These are phyloP conservation scores for Seladonia tumulorum DNA, from an alignment of 2,888 invertebrate genomes.

Conservation along the genomic window DNA sequence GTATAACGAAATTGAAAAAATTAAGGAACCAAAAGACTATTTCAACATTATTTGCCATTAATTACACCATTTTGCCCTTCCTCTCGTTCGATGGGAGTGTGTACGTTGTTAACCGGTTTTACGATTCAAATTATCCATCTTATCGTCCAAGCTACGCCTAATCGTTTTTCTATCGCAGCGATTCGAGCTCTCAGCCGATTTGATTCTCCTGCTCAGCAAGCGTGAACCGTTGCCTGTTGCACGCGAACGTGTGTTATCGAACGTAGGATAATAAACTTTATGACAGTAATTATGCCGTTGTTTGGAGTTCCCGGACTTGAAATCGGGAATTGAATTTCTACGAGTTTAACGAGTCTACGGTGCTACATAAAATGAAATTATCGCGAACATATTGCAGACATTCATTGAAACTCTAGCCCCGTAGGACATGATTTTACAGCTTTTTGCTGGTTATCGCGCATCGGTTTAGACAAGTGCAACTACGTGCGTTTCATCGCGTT, in stretches of 20 bases:
- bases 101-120: background rate
- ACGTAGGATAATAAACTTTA: conserved; percentile 3
- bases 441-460: background rate
- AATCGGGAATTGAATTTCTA: conserved; percentile 8
- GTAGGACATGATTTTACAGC: background rate
- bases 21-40: too few species aligned
- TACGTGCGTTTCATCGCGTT: background rate
- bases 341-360: conserved; percentile 6
- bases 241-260: background rate
- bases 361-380: background rate
- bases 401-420: background rate
- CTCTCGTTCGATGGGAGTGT: too few species aligned
- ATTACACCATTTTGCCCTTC: background rate
- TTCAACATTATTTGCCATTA: background rate
- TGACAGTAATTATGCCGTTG: background rate
- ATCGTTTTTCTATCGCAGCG: background rate
- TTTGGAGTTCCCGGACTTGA: background rate
- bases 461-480: background rate
- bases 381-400: background rate
- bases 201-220: background rate
- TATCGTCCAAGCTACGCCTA: too few species aligned
- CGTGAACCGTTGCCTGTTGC: background rate
- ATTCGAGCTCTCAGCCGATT: background rate
- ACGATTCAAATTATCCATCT: too few species aligned
- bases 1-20: too few species aligned